Base-by-base conservation (phyloP, 2,888 invertebrate species). In the Lycaena phlaeas region DNA sequence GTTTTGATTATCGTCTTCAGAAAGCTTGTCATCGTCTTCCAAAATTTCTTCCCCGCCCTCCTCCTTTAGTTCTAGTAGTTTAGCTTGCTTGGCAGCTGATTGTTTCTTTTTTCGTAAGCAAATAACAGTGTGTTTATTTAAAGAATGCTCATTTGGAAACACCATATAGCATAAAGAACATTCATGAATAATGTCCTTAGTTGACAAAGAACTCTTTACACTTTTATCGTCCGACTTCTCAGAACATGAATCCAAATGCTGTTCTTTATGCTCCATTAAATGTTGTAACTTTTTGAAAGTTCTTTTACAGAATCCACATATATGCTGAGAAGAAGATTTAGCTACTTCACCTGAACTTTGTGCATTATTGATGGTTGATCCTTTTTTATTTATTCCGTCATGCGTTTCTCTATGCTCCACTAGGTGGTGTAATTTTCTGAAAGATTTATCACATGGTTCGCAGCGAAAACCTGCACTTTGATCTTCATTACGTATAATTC, bases 151-250 rank as follows among this genome's bases (percentile, higher is more conserved):
- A 46, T 85, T 85, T 6, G 85, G 85, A 53, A 85, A 85, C 1
- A 85, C 85, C 85, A 85, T 85, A 48, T 85, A 85, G 50, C 85
- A 85, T 10, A 81, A 66, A 25, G 84, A 70, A 53, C 85, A 85
- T 56, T 85, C 85, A 37, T 85, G 85, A 53, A 85, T 85, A 37
- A 85, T 85, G 42, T 85, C 85, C 57, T 66, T 81, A 9, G 85
- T 76, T 1, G 81, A 79, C 17, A 82, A 51, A 0, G 72, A 63
- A 51, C 78, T 79, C 43, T 79, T 73, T 1, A 72, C 69, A 52
- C 76, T 78, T 52, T 78, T 82, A 41, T 79, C 79, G 42, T 82
- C 81, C 0, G 78, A 75, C 50, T 79, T 82, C 47, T 82, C 82
- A 0, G 76, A 74, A 49, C 68, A 65, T 0, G 73, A 69, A 38